phyloP scores from a whole-genome alignment of 2,888 invertebrate species.

The Argyresthia albistria region DNA sequence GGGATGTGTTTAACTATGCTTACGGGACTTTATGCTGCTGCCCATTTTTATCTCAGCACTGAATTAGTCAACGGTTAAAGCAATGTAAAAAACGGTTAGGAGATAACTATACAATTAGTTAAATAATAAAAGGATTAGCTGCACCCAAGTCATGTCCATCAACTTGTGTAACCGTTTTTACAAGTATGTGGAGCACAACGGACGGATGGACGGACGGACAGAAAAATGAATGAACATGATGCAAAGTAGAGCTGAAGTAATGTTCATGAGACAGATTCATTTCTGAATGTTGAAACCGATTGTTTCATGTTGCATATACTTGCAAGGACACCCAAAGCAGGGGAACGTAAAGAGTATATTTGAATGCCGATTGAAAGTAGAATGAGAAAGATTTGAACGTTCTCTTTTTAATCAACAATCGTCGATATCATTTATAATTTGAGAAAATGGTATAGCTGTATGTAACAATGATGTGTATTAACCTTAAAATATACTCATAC shows the following conservation, averaged over 20 bases:
- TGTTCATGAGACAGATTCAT: background rate
- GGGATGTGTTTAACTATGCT: no score
- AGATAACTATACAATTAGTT: background rate
- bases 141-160: slow-evolving; percentile 10
- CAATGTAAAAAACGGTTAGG: no score
- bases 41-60: no score
- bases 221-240: slow-evolving; percentile 11
- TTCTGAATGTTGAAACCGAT: background rate
- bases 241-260: slow-evolving; percentile 8
- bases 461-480: no score
- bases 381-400: background rate
- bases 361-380: background rate
- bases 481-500: no score
- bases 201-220: slow-evolving; percentile 14
- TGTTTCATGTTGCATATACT: background rate
- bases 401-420: no score
- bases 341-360: background rate
- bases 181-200: slow-evolving; percentile 58
- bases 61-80: no score
- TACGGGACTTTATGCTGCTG: no score
- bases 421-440: no score
- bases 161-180: no score
- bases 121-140: background rate
- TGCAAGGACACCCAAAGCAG: background rate
- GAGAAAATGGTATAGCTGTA: no score